Evolutionary conservation across 2,888 invertebrate genomes (phyloP), one percentile per base, ranked within the genome.

Genomic region (Luperina testacea): DNA sequence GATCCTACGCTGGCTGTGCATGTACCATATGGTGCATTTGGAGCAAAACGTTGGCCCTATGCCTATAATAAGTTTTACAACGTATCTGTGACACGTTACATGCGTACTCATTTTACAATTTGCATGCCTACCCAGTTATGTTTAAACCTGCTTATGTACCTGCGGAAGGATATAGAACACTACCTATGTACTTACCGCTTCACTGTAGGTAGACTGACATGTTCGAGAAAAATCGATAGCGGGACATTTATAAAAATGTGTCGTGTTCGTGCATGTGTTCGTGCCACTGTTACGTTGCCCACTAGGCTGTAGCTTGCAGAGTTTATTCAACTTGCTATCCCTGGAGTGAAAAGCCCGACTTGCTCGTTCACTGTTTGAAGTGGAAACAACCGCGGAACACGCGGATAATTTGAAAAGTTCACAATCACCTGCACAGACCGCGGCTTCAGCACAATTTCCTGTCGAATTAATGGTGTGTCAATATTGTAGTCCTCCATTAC

Each of bases 391-490:
- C 94, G 87, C 93, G 89, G 90, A 93, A 90, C 95, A 94, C 93
- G 95, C 94, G 91, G 96, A 94, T 96, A 96, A 97, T 97, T 96
- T 96, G 96, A 96, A 96, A 96, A 96, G 96, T 97, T 97, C 96
- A 95, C 95, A 95, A 96, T 96, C 95, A 96, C 96, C 96, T 95
- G 94, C 92, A 92, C 90, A 90, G 92, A 92, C 90, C 92, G 94
- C 95, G 92, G 92, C 92, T 95, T 95, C 96, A 95, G 96, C 96
- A 95, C 96, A 96, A 96, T 97, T 95, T 96, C 95, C 96, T 96
- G 93, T 91, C 93, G 96, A 96, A 97, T 96, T 97, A 96, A 97
- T 96, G 96, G 94, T 96, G 94, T 96, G 97, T 96, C 97, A 96
- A 97, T 97, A 96, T 95, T 96, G 95, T 94, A 95, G 93, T 93